phyloP scores from a whole-genome alignment of 2,113 vertebrate genomes.

The Emydocephalus ijimae region DNA sequence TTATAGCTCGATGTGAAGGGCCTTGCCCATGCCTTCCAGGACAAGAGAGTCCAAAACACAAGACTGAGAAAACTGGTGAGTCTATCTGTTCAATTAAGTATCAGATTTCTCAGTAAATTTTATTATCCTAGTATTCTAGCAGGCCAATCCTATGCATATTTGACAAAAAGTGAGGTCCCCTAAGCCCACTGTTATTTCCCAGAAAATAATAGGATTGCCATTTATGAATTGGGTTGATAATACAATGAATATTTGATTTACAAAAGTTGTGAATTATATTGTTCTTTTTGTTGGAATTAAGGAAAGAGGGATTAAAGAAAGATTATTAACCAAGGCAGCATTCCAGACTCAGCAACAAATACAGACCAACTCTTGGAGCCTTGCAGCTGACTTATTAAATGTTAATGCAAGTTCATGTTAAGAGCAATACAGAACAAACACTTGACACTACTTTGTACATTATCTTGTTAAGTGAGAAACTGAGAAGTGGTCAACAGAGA shows the following conservation, averaged over 20 bases:
- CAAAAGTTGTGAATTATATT: background rate
- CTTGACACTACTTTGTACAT: background rate
- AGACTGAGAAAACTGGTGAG: slow-evolving; percentile 80
- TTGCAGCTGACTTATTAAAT: background rate
- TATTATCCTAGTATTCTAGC: background rate
- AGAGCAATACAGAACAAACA: background rate
- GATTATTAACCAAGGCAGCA: background rate
- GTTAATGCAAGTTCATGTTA: background rate
- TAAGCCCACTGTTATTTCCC: rapidly evolving
- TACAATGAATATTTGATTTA: background rate
- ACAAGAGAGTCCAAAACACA: slow-evolving; percentile 74
- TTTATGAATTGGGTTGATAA: background rate
- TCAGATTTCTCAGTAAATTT: background rate
- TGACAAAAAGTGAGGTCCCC: background rate
- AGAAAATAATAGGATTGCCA: background rate
- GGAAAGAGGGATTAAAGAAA: background rate
- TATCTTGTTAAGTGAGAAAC: background rate
- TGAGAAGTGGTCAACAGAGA: background rate
- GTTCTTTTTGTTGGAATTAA: background rate
- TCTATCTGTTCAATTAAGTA: slow-evolving; percentile 31
- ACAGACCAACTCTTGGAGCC: background rate
- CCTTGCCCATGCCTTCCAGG: slow-evolving; percentile 87
- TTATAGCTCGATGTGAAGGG: slow-evolving; percentile 83
- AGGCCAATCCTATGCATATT: background rate
- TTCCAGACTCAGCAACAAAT: background rate